Conservation (phyloP, 1,140 invertebrate genomes). For the Samia ricini region DNA sequence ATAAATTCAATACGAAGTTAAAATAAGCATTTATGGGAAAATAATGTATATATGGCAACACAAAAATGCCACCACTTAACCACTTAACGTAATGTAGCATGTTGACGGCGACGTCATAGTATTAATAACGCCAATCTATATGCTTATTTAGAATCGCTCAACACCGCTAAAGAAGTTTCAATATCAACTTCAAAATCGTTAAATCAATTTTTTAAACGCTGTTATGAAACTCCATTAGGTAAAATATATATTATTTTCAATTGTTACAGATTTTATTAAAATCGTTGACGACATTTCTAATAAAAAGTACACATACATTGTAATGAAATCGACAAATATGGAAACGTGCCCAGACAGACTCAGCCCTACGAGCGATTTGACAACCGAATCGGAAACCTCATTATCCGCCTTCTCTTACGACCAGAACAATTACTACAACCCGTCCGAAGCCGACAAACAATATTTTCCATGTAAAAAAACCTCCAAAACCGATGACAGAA, state of each 20-base stretch:
- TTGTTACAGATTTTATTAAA: neutral
- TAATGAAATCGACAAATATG: constrained; percentile 70
- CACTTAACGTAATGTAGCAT: too few species aligned
- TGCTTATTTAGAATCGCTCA: too few species aligned
- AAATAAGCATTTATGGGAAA: too few species aligned
- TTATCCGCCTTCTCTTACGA: constrained; percentile 63
- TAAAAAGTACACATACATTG: constrained; percentile 2
- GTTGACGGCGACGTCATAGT: too few species aligned
- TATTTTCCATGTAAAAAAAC: constrained; percentile 62
- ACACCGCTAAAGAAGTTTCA: too few species aligned
- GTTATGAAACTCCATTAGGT: too few species aligned
- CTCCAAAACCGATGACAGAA: constrained; percentile 42
- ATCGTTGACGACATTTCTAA: neutral
- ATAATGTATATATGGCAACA: too few species aligned
- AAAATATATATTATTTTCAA: neutral
- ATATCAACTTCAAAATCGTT: too few species aligned
- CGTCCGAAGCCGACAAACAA: constrained; percentile 55
- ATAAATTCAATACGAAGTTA: too few species aligned
- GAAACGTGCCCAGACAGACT: constrained; percentile 61
- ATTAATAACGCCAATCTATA: too few species aligned
- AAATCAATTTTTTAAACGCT: too few species aligned
- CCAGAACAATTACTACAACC: constrained; percentile 51
- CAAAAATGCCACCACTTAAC: too few species aligned
- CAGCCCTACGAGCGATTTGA: constrained; percentile 62
- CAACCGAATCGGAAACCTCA: constrained; percentile 66